Evolutionary conservation across 1,140 invertebrate species (phyloP).

Genomic region (Drosophila lini): DNA sequence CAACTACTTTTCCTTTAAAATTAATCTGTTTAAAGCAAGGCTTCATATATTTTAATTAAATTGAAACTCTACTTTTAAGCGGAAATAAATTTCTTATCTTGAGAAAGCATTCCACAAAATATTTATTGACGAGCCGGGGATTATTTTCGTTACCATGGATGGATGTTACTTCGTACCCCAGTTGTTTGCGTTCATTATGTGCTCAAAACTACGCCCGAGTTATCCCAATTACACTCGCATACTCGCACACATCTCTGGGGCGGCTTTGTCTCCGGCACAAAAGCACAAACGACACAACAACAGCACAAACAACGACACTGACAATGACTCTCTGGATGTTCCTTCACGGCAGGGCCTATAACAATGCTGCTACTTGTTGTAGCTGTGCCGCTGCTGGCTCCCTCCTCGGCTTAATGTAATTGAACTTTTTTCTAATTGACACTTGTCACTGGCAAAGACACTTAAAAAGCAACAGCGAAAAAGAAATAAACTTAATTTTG

Average conservation of each 20-base stretch:
- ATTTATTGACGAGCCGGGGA: background rate
- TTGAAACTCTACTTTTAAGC: background rate
- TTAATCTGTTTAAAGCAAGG: background rate
- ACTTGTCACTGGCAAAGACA: slow-evolving; percentile 80
- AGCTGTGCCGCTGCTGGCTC: slow-evolving; percentile 8
- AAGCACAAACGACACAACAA: slow-evolving; percentile 22
- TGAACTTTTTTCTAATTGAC: slow-evolving; percentile 83
- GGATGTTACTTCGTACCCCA: slow-evolving; percentile 1
- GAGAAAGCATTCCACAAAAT: background rate
- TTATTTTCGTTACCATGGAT: background rate
- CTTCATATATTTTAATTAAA: background rate
- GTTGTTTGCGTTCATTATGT: slow-evolving; percentile 10
- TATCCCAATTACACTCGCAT: slow-evolving; percentile 23
- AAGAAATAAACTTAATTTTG: slow-evolving; percentile 79
- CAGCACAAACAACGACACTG: slow-evolving; percentile 33
- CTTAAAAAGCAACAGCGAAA: slow-evolving; percentile 53
- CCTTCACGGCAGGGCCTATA: slow-evolving; percentile 18
- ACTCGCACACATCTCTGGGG: background rate
- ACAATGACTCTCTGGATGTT: slow-evolving; percentile 42
- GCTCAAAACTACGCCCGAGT: slow-evolving; percentile 24
- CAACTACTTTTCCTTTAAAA: too few relatives aligned
- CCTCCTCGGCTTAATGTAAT: slow-evolving; percentile 65
- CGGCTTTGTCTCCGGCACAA: slow-evolving; percentile 29
- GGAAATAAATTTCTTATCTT: too few relatives aligned
- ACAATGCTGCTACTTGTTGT: slow-evolving; percentile 48